Evolutionary conservation across 2,888 invertebrate genomes (phyloP).

Genomic region (Antheraea assamensis): DNA sequence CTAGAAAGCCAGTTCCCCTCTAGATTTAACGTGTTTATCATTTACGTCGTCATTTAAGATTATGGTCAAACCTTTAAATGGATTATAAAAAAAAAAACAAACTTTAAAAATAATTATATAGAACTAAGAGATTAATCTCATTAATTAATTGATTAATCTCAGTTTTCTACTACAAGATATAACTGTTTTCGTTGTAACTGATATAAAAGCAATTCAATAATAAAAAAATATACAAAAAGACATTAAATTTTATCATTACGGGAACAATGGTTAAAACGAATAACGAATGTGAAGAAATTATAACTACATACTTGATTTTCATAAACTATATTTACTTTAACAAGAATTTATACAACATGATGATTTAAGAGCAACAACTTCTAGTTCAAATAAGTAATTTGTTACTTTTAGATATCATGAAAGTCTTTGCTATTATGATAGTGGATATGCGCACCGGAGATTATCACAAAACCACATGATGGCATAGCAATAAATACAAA

Average conservation of each 20-base stretch:
- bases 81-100: no score
- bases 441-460: neutral
- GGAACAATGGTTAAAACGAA: neutral
- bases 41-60: no score
- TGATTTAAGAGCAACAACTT: neutral
- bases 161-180: neutral
- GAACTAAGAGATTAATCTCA: no score
- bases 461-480: neutral
- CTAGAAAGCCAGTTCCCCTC: no score
- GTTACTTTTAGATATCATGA: neutral
- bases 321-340: neutral
- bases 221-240: neutral
- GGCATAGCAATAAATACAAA: neutral
- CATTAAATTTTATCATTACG: neutral
- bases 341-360: neutral
- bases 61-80: no score
- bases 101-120: no score
- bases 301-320: neutral
- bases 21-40: no score
- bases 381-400: neutral
- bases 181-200: neutral
- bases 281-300: neutral
- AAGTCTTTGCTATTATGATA: neutral
- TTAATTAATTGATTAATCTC: neutral
- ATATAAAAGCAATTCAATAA: neutral